Base-by-base conservation (phyloP, 2,797 vertebrate species). In the Sibirionetta formosa region DNA sequence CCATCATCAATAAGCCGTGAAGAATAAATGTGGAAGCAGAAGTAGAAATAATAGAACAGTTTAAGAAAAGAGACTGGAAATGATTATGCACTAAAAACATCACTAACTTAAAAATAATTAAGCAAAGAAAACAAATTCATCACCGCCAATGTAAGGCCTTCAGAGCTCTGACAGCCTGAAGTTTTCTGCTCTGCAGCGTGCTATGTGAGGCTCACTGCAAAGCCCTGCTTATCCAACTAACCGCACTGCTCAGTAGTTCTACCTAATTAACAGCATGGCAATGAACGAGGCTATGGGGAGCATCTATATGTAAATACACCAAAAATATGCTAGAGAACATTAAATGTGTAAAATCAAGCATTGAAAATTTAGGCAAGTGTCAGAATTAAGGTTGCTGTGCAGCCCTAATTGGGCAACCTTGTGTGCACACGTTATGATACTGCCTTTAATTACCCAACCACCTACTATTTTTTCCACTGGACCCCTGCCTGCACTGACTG, bases 351-450 rank as follows among this genome's bases (percentile, higher is more conserved):
- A 94, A 95, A 91, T 72, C 86, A 92, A 92, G 86, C 90, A 69
- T 4, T 92, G 90, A 90, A 93, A 94, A 96, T 88, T 82, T 93
- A 85, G 75, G 70, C 19, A 95, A 93, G 81, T 93, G 83, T 95
- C 94, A 96, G 93, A 91, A 93, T 90, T 86, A 85, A 93, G 89
- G 93, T 19, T 92, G 82, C 93, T 94, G 56, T 70, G 78, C 93
- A 94, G 93, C 50, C 57, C 81, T 97, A 96, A 96, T 97, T 97
- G 91, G 96, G 75, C 91, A 94, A 93, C 91, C 88, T 68, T 71
- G 80, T 88, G 94, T 82, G 96, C 86, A 88, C 3, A 2, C 91
- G 80, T 95, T 88, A 94, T 71, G 77, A 94, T 80, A 80, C 40
- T 54, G 54, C 68, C 80, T 95, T 96, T 97, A 96, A 97, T 96